phyloP scores from a whole-genome alignment of 2,113 vertebrate species.

The Pipra filicauda region DNA sequence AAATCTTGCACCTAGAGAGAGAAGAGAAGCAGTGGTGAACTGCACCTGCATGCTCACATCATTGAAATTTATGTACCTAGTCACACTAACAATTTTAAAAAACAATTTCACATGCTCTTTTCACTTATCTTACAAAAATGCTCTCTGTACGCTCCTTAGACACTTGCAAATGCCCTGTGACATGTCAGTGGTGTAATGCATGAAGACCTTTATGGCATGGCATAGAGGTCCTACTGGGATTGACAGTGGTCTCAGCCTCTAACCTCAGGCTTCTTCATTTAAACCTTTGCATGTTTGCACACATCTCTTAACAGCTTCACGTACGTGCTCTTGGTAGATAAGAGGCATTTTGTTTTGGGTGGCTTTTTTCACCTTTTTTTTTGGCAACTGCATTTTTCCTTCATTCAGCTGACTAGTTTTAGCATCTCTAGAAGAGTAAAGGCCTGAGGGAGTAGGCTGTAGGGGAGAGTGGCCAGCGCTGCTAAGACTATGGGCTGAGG shows the following conservation, averaged over 20 bases:
- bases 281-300: not conserved
- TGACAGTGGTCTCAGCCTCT: not conserved
- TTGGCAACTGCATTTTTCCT: not conserved
- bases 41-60: not conserved
- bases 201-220: not conserved
- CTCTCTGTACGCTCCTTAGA: not conserved
- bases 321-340: not conserved
- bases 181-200: not conserved
- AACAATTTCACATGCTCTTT: not conserved
- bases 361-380: not conserved
- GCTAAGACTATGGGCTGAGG: not conserved
- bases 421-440: not conserved
- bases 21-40: not conserved
- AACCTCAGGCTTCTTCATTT: not conserved
- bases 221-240: not conserved
- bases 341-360: not conserved
- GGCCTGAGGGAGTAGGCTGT: not conserved
- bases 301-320: not conserved
- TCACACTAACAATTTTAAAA: not conserved
- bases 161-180: not conserved
- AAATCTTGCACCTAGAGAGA: not conserved
- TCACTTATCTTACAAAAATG: not conserved
- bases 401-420: not conserved
- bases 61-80: not conserved
- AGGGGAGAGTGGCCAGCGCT: fast-evolving